Base-by-base conservation (phyloP, 2,113 vertebrate species). In the Cryptotis parvus region DNA sequence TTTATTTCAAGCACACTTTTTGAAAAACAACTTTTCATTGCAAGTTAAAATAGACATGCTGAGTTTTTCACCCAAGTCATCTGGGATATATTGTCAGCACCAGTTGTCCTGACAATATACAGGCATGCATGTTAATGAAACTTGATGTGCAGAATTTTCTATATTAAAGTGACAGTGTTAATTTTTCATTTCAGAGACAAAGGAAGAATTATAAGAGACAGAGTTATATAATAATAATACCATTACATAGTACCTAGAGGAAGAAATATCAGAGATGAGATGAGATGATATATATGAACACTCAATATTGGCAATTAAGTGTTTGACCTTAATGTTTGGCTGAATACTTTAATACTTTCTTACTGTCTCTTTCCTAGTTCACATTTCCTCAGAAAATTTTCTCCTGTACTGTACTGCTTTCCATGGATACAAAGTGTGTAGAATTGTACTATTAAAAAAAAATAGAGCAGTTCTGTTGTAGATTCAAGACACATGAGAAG, bases 161-260 rank as follows among this genome's bases (percentile, higher is more conserved):
- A 74, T 41, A 92, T 69, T 93, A 80, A 91, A 87, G 37, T 90
- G 88, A 73, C 61, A 75, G 7, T 85, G 26, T 65, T 94, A 85
- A 85, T 76, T 85, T 82, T 93, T 95, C 65, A 92, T 31, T n/a
- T 58, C 58, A 55, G 27, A 65, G 20, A 52, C 31, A 78, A 58
- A 69, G 10, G 0, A 33, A 79, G 86, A 72, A 94, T 93, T 94
- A 39, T 27, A 89, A 91, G 12, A 83, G 58, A 85, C 58, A 88
- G 55, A 76, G 39, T 52, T 83, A 16, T 75, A 45, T 77, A 52
- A 39, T 83, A 43, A 85, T 73, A 79, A 83, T 45, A 63, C 39
- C 27, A 27, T 70, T 45, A 24, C 10, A 39, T 15, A 85, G 16
- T 63, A 90, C 76, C 74, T 9, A 75, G 31, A 79, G 2, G 61